phyloP scores from a whole-genome alignment of 2,113 vertebrate species.

The Alectura lathami region DNA sequence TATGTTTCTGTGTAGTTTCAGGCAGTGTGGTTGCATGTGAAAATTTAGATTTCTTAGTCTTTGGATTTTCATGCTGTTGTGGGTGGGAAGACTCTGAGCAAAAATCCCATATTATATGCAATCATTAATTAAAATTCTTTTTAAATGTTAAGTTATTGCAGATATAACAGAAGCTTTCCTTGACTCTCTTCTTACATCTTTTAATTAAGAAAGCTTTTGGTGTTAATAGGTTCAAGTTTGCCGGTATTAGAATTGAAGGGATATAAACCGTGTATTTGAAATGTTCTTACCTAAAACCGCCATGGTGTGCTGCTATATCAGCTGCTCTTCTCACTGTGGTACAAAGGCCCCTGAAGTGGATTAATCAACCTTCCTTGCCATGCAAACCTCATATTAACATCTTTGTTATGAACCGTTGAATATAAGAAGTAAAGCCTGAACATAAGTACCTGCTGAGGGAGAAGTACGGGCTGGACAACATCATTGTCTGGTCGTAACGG shows the following conservation, averaged over 20 bases:
- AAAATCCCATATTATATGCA: background rate
- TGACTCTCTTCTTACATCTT: background rate
- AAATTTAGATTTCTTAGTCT: background rate
- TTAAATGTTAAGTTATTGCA: background rate
- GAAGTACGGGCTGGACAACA: background rate
- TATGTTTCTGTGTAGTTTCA: background rate
- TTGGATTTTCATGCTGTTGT: background rate
- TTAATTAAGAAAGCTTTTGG: conserved; percentile 11
- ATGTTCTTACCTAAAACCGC: background rate
- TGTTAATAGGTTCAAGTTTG: conserved; percentile 19
- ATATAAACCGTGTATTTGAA: background rate
- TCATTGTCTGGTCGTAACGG: background rate
- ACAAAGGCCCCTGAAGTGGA: background rate
- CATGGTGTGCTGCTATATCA: background rate
- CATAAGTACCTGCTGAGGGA: background rate
- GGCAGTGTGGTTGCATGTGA: background rate
- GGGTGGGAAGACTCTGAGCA: background rate
- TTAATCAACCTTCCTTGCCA: background rate
- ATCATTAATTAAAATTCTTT: conserved; percentile 11
- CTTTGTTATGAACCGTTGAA: background rate
- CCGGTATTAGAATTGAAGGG: background rate
- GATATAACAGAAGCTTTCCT: background rate
- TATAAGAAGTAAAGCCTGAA: background rate
- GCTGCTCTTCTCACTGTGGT: background rate
- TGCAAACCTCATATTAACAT: background rate